Evolutionary conservation across 2,113 vertebrate genomes (phyloP).

Genomic region (Microcebus tavaratra): DNA sequence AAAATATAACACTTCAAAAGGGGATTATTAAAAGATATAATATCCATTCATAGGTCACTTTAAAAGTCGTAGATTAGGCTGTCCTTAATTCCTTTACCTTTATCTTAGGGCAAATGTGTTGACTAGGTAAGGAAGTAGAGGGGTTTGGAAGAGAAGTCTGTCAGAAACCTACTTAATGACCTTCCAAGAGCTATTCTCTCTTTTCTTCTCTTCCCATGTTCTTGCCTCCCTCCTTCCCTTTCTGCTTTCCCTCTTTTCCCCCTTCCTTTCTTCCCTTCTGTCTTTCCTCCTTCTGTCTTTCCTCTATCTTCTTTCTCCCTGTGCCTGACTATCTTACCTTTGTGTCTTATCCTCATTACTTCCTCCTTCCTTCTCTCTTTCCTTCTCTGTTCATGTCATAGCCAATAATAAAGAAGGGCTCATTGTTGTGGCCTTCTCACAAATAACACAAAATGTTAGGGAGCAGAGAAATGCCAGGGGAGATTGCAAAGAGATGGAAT

Average conservation of each 20-base stretch:
- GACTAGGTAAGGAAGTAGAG: not conserved
- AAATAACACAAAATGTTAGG: not conserved
- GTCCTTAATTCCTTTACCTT: not conserved
- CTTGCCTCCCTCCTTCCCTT: fast-evolving
- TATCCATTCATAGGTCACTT: not conserved
- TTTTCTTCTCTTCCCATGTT: not conserved
- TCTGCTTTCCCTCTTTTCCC: fast-evolving
- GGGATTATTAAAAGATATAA: not conserved
- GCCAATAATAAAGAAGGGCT: not conserved
- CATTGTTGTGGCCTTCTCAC: not conserved
- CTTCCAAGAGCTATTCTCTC: not conserved
- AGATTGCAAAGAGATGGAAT: not conserved
- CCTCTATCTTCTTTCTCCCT: not conserved
- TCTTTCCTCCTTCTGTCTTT: not conserved
- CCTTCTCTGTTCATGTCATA: not conserved
- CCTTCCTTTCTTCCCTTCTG: no score
- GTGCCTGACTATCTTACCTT: not conserved
- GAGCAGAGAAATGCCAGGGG: not conserved
- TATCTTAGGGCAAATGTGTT: not conserved
- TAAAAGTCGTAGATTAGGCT: not conserved
- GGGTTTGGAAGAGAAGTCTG: not conserved
- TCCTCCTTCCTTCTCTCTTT: not conserved
- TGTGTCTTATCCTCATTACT: not conserved
- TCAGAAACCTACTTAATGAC: not conserved
- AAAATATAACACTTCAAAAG: not conserved